Conservation (phyloP, 2,113 vertebrate genomes). For the Odocoileus hemionus region DNA sequence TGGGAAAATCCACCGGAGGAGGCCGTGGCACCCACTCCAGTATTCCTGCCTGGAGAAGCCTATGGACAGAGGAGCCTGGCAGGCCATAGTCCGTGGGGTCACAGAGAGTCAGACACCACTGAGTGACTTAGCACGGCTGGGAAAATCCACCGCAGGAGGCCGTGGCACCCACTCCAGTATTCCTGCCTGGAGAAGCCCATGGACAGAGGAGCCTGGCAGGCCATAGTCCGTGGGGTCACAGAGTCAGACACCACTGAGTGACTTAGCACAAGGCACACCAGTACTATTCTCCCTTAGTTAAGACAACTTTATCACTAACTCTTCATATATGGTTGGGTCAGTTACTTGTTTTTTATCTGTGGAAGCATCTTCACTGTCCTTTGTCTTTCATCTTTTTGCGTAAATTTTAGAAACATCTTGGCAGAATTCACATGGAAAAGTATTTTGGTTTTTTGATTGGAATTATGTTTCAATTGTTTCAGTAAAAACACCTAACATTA, state of each 20-base stretch:
- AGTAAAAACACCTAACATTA: not conserved
- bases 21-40: too few relatives aligned
- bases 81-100: too few relatives aligned
- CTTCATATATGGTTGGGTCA: not conserved
- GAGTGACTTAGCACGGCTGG: not conserved
- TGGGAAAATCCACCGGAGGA: too few relatives aligned
- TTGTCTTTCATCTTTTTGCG: not conserved
- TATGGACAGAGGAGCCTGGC: too few relatives aligned
- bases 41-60: too few relatives aligned
- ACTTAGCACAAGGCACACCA: not conserved
- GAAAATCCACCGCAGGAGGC: not conserved
- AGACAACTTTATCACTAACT: not conserved
- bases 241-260: not conserved
- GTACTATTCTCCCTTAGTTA: not conserved
- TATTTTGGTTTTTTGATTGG: not conserved
- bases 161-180: not conserved
- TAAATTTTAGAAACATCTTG: not conserved
- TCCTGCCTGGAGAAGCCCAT: not conserved
- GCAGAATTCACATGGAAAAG: not conserved
- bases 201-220: not conserved
- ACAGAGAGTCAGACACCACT: too few relatives aligned
- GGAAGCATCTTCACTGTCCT: not conserved
- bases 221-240: not conserved
- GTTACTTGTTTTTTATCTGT: not conserved
- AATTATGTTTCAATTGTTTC: not conserved